These are phyloP conservation scores for Phylloscopus whistleri DNA, from an alignment of 2,113 vertebrate species.

Conservation along the genomic window DNA sequence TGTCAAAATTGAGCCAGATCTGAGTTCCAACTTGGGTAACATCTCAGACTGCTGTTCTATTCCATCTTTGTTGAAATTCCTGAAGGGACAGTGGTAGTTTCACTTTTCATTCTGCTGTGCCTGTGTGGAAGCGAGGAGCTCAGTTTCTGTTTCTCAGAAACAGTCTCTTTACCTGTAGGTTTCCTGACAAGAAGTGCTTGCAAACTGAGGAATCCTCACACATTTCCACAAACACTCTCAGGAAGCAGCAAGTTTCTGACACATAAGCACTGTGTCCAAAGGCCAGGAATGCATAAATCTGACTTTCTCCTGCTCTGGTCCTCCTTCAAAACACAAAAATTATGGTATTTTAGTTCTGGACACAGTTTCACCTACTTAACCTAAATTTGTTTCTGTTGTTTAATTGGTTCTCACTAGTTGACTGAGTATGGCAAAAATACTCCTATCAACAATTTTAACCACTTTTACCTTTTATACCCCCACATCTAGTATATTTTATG, in stretches of 20 bases:
- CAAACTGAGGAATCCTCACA: background rate
- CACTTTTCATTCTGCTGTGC: constrained; percentile 3
- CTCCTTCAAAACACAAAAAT: background rate
- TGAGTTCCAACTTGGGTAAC: background rate
- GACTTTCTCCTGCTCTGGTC: background rate
- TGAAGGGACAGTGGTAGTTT: background rate
- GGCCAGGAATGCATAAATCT: background rate
- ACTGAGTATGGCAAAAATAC: background rate
- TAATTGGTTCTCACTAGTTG: background rate
- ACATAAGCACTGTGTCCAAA: background rate
- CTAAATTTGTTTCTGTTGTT: background rate
- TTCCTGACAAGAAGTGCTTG: background rate
- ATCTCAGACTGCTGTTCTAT: background rate
- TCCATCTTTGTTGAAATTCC: background rate
- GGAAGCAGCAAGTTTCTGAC: background rate
- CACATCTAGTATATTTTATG: background rate
- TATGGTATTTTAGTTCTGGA: background rate
- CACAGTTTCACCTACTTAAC: background rate
- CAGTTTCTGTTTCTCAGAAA: constrained; percentile 26
- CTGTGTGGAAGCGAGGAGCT: background rate
- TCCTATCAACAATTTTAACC: background rate
- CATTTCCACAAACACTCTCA: background rate
- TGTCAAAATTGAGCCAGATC: background rate
- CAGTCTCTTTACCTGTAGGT: background rate
- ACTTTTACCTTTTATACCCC: fast-evolving